Evolutionary conservation across 1,140 invertebrate genomes (phyloP), one percentile per base, ranked within the genome.

Genomic region (Temnothorax nylanderi): DNA sequence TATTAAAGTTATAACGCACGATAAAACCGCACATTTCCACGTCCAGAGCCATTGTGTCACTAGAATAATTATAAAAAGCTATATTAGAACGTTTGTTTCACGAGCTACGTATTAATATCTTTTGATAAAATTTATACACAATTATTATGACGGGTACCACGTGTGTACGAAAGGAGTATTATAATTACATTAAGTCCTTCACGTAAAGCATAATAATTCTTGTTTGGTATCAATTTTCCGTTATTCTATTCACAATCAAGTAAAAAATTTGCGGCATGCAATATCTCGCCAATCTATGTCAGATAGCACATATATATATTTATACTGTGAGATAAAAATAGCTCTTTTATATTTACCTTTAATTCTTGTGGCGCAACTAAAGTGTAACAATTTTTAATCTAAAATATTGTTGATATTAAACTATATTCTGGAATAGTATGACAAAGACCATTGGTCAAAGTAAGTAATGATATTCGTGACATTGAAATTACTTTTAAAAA

Each of bases 41-140:
- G 90, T 92, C 91, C 89, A 93, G n/a, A 92, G 34, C 90, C 89
- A 92, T 72, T 90, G 81, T 51, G 41, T 71, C 71, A 90, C 88
- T 90, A 37, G n/a, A 90, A 88, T 54, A 64, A 81, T 58, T 32
- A 84, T 18, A 56, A 84, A 69, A 58, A 75, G 3, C 18, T 32
- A 41, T 58, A 41, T 34, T 56, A 81, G 44, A 11, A 37, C 18
- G 51, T 41, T n/a, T 26, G 8, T 0, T 16, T n/a, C 47, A n/a
- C 8, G 16, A 32, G 4, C 16, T 47, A 60, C 56, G 7, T 47
- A 26, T 26, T 26, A 26, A 26, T 26, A 26, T 26, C 26, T 0
- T 26, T 26, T 26, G 26, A 26, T 26, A 1, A 26, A 26, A 26
- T 26, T 26, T 1, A 26, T 26, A 26, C 26, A 26, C 26, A 26